Conservation (phyloP, 2,797 vertebrate genomes). For the Tarsius wallacei region DNA sequence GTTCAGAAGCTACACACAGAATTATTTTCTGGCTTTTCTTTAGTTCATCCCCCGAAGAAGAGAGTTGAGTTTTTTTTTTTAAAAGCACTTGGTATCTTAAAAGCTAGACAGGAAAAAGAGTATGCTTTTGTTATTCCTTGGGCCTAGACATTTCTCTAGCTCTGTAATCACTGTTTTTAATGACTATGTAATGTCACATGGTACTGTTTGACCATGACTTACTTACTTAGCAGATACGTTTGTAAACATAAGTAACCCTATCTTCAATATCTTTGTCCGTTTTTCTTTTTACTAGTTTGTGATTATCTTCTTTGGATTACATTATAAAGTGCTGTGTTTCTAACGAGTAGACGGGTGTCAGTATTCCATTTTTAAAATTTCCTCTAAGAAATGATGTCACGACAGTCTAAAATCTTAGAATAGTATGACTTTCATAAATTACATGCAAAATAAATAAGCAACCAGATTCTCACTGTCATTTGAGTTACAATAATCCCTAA, state of each 20-base stretch:
- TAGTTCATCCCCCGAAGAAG: background rate
- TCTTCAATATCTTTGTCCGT: background rate
- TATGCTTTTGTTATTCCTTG: background rate
- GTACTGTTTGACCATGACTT: background rate
- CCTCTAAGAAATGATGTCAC: background rate
- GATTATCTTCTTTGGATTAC: background rate
- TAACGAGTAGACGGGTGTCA: background rate
- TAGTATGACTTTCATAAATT: conserved; percentile 3
- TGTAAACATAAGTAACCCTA: conserved; percentile 17
- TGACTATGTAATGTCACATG: background rate
- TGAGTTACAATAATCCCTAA: background rate
- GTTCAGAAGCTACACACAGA: conserved; percentile 1
- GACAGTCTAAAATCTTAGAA: conserved; percentile 9
- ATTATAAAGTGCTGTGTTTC: conserved; percentile 20
- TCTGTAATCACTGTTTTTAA: background rate
- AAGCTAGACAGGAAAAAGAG: background rate
- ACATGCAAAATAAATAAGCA: background rate
- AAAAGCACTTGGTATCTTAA: background rate
- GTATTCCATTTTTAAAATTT: conserved; percentile 40
- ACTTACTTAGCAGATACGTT: conserved; percentile 1
- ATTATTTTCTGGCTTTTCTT: background rate
- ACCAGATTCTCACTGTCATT: background rate
- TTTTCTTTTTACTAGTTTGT: background rate
- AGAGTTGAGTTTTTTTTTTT: background rate
- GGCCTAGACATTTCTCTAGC: background rate